Evolutionary conservation across 2,113 vertebrate species (phyloP).

Genomic region (Polypterus bichir): DNA sequence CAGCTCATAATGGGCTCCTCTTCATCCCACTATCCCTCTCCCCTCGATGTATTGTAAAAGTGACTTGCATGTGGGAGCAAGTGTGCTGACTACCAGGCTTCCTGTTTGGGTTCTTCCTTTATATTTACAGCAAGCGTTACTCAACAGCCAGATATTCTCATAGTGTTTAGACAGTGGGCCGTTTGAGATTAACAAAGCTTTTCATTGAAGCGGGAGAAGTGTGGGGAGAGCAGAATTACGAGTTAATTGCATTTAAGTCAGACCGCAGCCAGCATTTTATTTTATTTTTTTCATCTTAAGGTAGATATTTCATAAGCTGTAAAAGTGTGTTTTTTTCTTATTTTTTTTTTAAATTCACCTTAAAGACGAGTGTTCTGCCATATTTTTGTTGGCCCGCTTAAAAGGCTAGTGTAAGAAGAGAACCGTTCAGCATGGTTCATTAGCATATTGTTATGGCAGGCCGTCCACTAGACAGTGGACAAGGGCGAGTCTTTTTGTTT

Average conservation of each 20-base stretch:
- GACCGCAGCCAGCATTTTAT: not conserved
- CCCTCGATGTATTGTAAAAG: not conserved
- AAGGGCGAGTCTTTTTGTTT: too few species aligned
- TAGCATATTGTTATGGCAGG: too few species aligned
- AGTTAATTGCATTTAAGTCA: conserved; percentile 7
- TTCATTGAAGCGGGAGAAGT: conserved; percentile 31
- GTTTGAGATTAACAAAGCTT: conserved; percentile 30
- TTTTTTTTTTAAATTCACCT: not conserved
- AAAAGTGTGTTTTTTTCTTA: not conserved
- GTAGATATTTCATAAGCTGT: not conserved
- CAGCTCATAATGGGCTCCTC: conserved; percentile 30
- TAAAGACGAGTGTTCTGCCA: too few species aligned
- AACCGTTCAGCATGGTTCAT: too few species aligned
- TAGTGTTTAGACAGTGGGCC: conserved; percentile 35
- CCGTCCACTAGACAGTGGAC: too few species aligned
- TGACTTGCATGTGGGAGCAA: conserved; percentile 5
- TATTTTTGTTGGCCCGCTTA: too few species aligned
- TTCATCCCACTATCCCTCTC: conserved; percentile 16
- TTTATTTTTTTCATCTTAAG: not conserved
- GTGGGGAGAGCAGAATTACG: conserved; percentile 11
- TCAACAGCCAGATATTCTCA: conserved; percentile 28
- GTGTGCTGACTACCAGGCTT: conserved; percentile 14
- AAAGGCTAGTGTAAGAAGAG: too few species aligned
- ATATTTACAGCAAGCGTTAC: conserved; percentile 31
- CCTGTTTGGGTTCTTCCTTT: conserved; percentile 22